These are phyloP conservation scores for Stramonita haemastoma DNA, from an alignment of 2,888 invertebrate genomes.

Conservation along the genomic window DNA sequence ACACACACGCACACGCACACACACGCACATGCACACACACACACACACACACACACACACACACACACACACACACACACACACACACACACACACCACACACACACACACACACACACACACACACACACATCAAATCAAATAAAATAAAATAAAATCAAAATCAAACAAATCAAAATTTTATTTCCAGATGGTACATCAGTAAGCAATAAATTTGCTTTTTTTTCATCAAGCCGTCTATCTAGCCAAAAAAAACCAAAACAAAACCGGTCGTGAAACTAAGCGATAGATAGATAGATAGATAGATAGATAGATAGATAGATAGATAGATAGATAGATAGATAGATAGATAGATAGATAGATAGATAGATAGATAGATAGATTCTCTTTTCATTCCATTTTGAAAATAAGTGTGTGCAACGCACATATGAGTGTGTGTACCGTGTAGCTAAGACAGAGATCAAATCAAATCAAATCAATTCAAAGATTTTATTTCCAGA, in stretches of 20 bases:
- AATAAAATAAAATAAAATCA: no score
- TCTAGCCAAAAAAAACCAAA: neutral
- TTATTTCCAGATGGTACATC: no score
- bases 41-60: neutral
- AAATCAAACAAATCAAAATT: no score
- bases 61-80: constrained; percentile 1
- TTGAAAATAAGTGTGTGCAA: no score
- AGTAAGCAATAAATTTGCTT: no score
- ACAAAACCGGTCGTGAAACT: no score
- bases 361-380: neutral
- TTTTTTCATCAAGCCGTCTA: no score
- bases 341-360: neutral
- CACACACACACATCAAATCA: neutral
- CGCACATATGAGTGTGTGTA: no score
- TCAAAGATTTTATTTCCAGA: no score
- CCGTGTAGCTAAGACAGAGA: no score
- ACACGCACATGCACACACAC: neutral
- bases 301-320: neutral
- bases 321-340: neutral
- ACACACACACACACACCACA: neutral
- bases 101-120: constrained; percentile 4
- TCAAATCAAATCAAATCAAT: no score
- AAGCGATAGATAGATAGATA: neutral
- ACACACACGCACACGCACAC: neutral
- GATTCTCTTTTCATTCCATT: neutral